Evolutionary conservation across 2,113 vertebrate genomes (phyloP), one percentile per base, ranked within the genome.

Genomic region (Ranitomeya imitator): DNA sequence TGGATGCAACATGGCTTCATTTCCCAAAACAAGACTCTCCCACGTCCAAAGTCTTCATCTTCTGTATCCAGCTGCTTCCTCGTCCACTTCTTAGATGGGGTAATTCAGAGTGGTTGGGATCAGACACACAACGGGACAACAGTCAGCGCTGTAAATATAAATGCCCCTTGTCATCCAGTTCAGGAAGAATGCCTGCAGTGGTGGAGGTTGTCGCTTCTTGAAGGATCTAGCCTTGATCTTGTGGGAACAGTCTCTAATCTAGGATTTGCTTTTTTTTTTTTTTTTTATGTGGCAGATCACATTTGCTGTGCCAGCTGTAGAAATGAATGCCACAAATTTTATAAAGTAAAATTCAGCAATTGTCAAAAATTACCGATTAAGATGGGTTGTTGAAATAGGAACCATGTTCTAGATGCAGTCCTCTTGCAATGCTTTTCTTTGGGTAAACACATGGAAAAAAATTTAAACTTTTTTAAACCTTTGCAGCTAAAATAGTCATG

Each of bases 1-100:
- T 91, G 94, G 92, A 91, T 93, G 93, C 93, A 94, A 93, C 95
- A 95, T 96, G 95, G 95, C 95, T 96, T 96, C 92, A 90, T 94
- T 95, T 95, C 93, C 95, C 95, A 94, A 94, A 93, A 59, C 85
- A 83, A 76, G 14, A 73, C 93, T 93, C 93, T 93, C 89, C 73
- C 67, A 31, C 14, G 45, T 79, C 61, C 45, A 21, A 65, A 79
- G 57, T 76, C 13, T 91, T 92, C 85, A 90, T 93, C 92, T 94
- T 93, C 93, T 94, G 94, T 94, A 93, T 94, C 91, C 90, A 86
- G 60, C 26, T 67, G 21, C 63, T 54, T 80, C 61, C 74, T 67
- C 26, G 9, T 13, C 51, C n/a, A n/a, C 21, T 79, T 69, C 16
- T 37, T 65, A n/a, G 61, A 79, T 31, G 21, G 61, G 21, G 37